Evolutionary conservation across 2,113 vertebrate species (phyloP).

Genomic region (Ptychochromis oligacanthus): DNA sequence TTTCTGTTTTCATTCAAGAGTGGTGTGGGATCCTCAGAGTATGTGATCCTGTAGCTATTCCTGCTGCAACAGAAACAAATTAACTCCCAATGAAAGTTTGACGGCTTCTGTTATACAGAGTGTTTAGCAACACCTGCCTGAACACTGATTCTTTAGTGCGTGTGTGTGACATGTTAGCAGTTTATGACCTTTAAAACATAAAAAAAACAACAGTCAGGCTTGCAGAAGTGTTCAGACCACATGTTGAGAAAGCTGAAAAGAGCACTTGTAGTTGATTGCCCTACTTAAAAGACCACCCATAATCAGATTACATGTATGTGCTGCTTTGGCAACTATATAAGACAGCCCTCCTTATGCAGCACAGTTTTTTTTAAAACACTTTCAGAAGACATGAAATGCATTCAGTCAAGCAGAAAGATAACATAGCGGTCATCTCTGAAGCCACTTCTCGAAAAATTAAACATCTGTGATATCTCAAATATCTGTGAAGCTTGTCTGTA

Average conservation of each 20-base stretch:
- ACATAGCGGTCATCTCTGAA: neutral
- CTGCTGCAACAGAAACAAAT: conserved; percentile 32
- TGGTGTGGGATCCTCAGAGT: neutral
- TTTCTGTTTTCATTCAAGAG: conserved; percentile 41
- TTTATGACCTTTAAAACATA: conserved; percentile 47
- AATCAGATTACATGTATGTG: conserved; percentile 21
- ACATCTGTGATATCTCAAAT: neutral
- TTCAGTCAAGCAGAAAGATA: neutral
- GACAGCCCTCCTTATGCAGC: neutral
- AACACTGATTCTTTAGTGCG: conserved; percentile 8
- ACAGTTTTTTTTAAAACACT: neutral
- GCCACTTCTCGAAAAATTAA: neutral
- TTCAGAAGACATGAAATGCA: neutral
- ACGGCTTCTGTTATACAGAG: conserved; percentile 1
- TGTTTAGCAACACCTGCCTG: conserved; percentile 33
- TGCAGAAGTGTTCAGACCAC: conserved; percentile 42
- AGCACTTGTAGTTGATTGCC: conserved; percentile 16
- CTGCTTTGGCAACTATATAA: neutral
- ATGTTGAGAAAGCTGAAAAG: conserved; percentile 54
- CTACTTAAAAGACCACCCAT: conserved; percentile 63
- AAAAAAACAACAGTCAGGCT: conserved; percentile 27
- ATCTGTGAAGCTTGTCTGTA: no score
- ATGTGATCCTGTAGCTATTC: neutral
- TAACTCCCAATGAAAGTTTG: conserved; percentile 16
- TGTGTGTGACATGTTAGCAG: neutral